Conservation (phyloP, 2,113 vertebrate species). For the Psettodes erumei region DNA sequence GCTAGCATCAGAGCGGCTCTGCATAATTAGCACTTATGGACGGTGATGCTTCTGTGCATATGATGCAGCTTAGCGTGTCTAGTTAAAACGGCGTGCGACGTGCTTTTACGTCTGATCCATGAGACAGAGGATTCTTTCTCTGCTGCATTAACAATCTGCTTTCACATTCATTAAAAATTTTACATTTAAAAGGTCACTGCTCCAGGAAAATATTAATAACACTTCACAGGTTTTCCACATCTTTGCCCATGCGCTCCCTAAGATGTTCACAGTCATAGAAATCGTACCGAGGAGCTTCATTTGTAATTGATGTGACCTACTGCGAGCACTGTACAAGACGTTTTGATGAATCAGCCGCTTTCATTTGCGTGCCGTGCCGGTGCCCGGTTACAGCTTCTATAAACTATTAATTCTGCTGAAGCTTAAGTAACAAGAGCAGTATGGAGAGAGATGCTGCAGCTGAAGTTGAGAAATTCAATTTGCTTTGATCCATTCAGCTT, state of each 20-base stretch:
- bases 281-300: constrained; percentile 36
- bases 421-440: constrained; percentile 14
- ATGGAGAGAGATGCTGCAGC: not conserved
- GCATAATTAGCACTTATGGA: constrained; percentile 65
- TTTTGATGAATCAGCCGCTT: constrained; percentile 72
- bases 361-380: constrained; percentile 35
- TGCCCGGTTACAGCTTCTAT: constrained; percentile 41
- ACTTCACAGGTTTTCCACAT: constrained; percentile 44
- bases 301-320: constrained; percentile 48
- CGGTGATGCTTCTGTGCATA: constrained; percentile 63
- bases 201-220: constrained; percentile 29
- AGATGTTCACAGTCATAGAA: constrained; percentile 25
- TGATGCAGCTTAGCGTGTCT: constrained; percentile 31
- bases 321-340: constrained; percentile 16
- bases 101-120: not conserved
- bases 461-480: constrained; percentile 3
- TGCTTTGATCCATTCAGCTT: constrained; percentile 15
- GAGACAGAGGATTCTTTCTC: not conserved
- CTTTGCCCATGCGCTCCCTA: constrained; percentile 15
- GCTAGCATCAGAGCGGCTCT: constrained; percentile 50
- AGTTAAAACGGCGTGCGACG: not conserved
- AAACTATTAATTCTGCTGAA: constrained; percentile 31
- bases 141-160: constrained; percentile 3
- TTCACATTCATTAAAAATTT: constrained; percentile 46
- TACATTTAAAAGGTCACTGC: constrained; percentile 32